These are phyloP conservation scores for Sebastes schlegelii DNA, from an alignment of 2,113 vertebrate species.

Conservation along the genomic window DNA sequence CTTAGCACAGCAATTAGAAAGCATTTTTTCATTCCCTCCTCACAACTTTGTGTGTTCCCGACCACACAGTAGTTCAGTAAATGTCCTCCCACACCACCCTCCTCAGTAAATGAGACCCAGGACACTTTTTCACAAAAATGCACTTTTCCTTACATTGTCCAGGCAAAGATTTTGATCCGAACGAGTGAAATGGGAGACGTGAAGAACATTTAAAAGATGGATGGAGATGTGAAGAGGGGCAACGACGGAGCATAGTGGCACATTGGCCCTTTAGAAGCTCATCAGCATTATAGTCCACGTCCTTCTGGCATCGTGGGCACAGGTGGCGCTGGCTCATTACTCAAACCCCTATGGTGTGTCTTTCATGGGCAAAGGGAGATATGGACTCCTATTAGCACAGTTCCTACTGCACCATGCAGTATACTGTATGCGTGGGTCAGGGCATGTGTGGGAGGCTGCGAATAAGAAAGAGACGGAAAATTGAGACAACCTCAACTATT, in stretches of 20 bases:
- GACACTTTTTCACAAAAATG: constrained; percentile 13
- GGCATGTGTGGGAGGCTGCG: constrained; percentile 30
- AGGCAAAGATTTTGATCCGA: constrained; percentile 8
- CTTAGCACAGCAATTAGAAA: constrained; percentile 15
- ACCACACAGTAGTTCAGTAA: constrained; percentile 7
- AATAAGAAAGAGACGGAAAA: background rate
- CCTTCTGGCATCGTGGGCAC: constrained; percentile 47
- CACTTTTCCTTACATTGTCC: constrained; percentile 1
- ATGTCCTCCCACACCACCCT: background rate
- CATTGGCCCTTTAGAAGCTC: constrained; percentile 39
- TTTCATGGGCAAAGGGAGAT: constrained; percentile 42
- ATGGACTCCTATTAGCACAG: constrained; percentile 54
- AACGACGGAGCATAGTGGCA: background rate
- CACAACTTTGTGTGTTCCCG: background rate
- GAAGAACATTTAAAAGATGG: constrained; percentile 19
- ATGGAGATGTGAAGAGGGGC: constrained; percentile 18
- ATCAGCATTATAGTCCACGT: constrained; percentile 37
- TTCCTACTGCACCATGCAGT: constrained; percentile 37
- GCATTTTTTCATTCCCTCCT: background rate
- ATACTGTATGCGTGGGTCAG: constrained; percentile 30
- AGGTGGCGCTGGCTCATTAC: constrained; percentile 71
- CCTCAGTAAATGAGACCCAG: constrained; percentile 5
- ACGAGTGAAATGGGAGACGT: constrained; percentile 14
- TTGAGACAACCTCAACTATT: background rate
- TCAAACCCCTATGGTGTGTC: constrained; percentile 43